These are phyloP conservation scores for Epinephelus moara DNA, from an alignment of 2,113 vertebrate genomes.

Conservation along the genomic window DNA sequence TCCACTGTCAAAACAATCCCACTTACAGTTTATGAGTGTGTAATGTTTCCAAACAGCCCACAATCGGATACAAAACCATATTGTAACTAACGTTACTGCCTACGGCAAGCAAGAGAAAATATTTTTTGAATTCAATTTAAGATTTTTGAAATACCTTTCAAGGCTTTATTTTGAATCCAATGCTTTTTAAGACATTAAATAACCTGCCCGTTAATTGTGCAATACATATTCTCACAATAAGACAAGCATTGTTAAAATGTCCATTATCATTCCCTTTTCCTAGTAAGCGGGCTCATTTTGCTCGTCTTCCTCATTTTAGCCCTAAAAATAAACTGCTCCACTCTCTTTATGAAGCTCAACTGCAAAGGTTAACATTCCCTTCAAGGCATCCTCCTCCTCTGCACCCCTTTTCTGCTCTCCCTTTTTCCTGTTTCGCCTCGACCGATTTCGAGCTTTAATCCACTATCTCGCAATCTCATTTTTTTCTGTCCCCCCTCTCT, in stretches of 20 bases:
- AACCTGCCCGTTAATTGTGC: neutral
- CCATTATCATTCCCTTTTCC: constrained; percentile 5
- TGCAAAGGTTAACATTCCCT: constrained; percentile 81
- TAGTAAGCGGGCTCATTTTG: constrained; percentile 27
- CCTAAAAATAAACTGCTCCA: constrained; percentile 67
- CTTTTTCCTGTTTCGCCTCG: constrained; percentile 32
- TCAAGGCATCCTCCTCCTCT: constrained; percentile 67
- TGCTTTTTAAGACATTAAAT: neutral
- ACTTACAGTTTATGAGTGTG: neutral
- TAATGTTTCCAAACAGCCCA: neutral
- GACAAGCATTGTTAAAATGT: neutral
- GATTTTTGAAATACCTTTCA: neutral
- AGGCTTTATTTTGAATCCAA: neutral
- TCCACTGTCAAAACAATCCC: neutral
- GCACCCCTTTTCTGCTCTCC: constrained; percentile 28
- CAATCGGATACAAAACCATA: neutral
- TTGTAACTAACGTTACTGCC: neutral
- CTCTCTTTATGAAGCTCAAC: constrained; percentile 66
- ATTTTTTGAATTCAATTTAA: neutral
- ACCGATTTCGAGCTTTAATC: constrained; percentile 46
- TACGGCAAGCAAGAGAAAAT: neutral
- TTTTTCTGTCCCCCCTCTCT: constrained; percentile 60
- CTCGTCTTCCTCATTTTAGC: constrained; percentile 44
- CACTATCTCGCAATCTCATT: constrained; percentile 53
- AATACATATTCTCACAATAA: constrained; percentile 1